Percentiles rank a stretch among this genome's conserved stretches.
Evolutionary conservation across 1,140 invertebrate genomes (phyloP).

Genomic region (Thrips palmi): DNA sequence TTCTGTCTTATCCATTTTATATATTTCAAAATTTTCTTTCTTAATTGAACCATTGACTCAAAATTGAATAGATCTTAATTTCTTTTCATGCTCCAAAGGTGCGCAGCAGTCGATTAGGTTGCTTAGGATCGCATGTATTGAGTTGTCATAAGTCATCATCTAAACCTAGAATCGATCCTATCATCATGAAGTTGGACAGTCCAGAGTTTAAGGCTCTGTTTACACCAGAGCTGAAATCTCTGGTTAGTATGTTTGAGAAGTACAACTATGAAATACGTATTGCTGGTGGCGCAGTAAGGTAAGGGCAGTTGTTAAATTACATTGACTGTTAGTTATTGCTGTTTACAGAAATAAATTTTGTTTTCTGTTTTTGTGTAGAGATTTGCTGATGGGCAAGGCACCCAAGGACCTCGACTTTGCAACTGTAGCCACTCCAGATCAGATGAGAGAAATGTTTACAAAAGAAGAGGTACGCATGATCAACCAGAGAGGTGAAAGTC

Average conservation of each 20-base stretch:
- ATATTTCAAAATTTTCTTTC: too few relatives aligned
- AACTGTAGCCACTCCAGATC: slow-evolving; percentile 82
- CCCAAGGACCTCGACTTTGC: slow-evolving; percentile 97
- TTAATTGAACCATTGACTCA: too few relatives aligned
- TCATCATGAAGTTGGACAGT: slow-evolving; percentile 45
- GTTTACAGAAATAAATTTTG: background rate
- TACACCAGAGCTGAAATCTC: slow-evolving; percentile 49
- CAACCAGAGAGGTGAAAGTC: slow-evolving; percentile 85
- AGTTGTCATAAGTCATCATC: too few relatives aligned
- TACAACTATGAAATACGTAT: slow-evolving; percentile 76
- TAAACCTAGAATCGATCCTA: slow-evolving; percentile 32
- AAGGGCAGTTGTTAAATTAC: slow-evolving; percentile 10
- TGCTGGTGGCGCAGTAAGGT: slow-evolving; percentile 83
- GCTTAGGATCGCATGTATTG: too few relatives aligned
- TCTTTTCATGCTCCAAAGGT: too few relatives aligned
- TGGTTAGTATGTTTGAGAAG: slow-evolving; percentile 58
- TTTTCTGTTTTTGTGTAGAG: slow-evolving; percentile 30
- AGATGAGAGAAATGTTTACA: slow-evolving; percentile 93
- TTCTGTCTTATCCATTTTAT: too few relatives aligned
- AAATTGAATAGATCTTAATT: too few relatives aligned
- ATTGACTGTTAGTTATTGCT: slow-evolving; percentile 3
- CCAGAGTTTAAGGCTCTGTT: slow-evolving; percentile 65
- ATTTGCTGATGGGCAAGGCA: slow-evolving; percentile 68
- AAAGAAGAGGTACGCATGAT: slow-evolving; percentile 77
- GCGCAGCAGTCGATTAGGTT: too few relatives aligned